phyloP scores from a whole-genome alignment of 2,888 invertebrate genomes.

The Tipula unca region DNA sequence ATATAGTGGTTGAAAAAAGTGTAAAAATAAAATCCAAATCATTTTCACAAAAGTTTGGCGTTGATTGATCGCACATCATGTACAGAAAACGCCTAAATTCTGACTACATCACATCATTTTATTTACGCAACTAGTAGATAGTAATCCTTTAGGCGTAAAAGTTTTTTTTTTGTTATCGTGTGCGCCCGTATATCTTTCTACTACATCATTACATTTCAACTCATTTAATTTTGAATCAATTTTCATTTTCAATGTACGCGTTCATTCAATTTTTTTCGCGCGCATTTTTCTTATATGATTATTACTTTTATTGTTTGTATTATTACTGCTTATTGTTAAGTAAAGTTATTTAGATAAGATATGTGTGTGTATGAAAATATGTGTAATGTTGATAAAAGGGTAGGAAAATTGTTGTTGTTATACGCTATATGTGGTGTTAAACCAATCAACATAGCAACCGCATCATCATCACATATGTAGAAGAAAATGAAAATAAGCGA shows the following conservation, averaged over 20 bases:
- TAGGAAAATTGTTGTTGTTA: neutral
- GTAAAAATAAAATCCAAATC: neutral
- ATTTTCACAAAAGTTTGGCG: neutral
- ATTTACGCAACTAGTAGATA: neutral
- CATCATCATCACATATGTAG: neutral
- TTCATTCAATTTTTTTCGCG: neutral
- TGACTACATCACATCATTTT: neutral
- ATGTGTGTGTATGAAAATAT: neutral
- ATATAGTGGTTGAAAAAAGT: neutral
- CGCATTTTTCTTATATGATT: neutral
- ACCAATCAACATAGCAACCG: neutral
- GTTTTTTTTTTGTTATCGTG: neutral
- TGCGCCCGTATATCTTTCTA: neutral
- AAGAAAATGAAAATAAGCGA: neutral
- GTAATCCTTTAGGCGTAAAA: neutral
- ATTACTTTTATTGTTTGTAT: neutral
- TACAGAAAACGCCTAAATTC: neutral
- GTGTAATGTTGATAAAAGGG: neutral
- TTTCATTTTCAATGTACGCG: neutral
- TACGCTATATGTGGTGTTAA: neutral
- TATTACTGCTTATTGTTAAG: neutral
- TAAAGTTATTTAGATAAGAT: neutral
- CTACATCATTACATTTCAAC: neutral
- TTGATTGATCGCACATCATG: neutral
- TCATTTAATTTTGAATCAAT: neutral